phyloP scores from a whole-genome alignment of 1,140 invertebrate genomes.

The Pseudomyrmex flavicornis region DNA sequence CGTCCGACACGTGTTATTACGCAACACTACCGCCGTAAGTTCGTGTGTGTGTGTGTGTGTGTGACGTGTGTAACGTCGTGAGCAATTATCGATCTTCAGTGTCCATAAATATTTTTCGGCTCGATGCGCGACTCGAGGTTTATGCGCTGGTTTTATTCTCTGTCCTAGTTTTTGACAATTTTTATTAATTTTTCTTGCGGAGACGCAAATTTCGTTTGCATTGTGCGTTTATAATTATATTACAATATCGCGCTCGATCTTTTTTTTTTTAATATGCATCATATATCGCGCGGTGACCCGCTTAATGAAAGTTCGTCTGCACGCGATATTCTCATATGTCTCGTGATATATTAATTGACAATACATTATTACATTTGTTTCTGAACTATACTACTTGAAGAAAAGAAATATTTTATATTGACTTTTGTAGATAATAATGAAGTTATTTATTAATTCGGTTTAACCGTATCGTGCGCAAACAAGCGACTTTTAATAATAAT shows the following conservation, averaged over 20 bases:
- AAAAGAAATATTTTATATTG: conserved; percentile 14
- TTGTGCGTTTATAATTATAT: conserved; percentile 12
- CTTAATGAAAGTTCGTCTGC: conserved; percentile 35
- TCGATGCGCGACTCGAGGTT: too few relatives aligned
- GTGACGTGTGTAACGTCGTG: not conserved
- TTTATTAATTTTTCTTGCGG: not conserved
- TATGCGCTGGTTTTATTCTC: not conserved
- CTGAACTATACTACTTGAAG: not conserved
- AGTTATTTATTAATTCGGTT: not conserved
- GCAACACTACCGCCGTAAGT: conserved; percentile 2
- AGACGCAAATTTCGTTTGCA: conserved; percentile 12
- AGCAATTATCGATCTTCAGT: too few relatives aligned
- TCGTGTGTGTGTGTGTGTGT: not conserved
- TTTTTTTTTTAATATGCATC: conserved; percentile 39
- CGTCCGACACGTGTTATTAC: conserved; percentile 26
- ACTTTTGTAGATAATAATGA: not conserved
- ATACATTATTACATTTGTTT: conserved; percentile 22
- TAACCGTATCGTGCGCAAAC: not conserved
- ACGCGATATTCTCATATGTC: conserved; percentile 35
- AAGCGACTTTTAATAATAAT: conserved; percentile 46
- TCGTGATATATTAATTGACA: conserved; percentile 39
- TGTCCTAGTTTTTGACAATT: not conserved
- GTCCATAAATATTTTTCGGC: too few relatives aligned
- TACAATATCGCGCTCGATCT: conserved; percentile 20
- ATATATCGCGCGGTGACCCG: conserved; percentile 2